Evolutionary conservation across 2,113 vertebrate species (phyloP).

Genomic region (Mobula hypostoma): DNA sequence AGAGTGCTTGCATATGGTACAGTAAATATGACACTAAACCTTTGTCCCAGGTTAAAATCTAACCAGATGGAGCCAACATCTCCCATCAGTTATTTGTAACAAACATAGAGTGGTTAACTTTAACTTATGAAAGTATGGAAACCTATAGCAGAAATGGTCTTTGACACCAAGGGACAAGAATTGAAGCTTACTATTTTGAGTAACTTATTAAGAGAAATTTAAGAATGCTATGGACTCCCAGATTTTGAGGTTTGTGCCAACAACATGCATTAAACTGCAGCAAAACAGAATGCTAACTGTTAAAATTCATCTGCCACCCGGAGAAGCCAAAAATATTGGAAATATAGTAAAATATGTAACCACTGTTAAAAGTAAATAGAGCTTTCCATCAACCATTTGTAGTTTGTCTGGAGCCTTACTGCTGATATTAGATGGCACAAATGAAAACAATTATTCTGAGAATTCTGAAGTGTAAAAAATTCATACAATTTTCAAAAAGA

Average conservation of each 20-base stretch:
- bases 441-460: neutral
- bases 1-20: neutral
- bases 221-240: neutral
- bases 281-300: neutral
- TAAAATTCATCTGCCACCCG: neutral
- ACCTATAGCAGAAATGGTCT: neutral
- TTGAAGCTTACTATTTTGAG: neutral
- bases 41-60: neutral
- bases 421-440: neutral
- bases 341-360: neutral
- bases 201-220: neutral
- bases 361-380: neutral
- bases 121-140: neutral
- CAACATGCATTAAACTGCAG: neutral
- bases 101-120: neutral
- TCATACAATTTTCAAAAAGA: neutral
- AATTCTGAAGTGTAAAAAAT: neutral
- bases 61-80: neutral
- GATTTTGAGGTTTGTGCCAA: neutral
- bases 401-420: neutral
- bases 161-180: neutral
- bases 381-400: neutral
- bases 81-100: neutral
- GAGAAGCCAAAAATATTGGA: neutral
- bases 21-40: neutral